These are phyloP conservation scores for Macaria notata DNA, from an alignment of 2,888 invertebrate genomes.

Conservation along the genomic window DNA sequence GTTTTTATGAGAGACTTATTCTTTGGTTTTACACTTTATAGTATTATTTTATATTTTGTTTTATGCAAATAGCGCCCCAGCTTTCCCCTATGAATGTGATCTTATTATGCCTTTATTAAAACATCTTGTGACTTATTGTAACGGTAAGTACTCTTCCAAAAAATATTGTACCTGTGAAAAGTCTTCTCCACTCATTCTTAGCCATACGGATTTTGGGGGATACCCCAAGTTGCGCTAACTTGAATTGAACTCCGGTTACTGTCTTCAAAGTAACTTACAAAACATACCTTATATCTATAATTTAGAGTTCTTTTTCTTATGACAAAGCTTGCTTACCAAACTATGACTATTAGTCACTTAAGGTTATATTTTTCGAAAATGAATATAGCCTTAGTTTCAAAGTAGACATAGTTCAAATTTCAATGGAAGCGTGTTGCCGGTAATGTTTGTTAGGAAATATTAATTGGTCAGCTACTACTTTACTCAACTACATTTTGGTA, in stretches of 20 bases:
- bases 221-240: slow-evolving; percentile 76
- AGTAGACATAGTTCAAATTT: too few species aligned
- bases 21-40: too few species aligned
- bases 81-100: too few species aligned
- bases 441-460: too few species aligned
- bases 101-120: too few species aligned
- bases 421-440: too few species aligned
- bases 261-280: slow-evolving; percentile 23
- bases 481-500: too few species aligned
- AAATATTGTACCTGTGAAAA: slow-evolving; percentile 19
- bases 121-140: slow-evolving; percentile 3
- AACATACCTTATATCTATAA: slow-evolving; percentile 36
- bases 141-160: too few species aligned
- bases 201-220: slow-evolving; percentile 57
- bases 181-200: slow-evolving; percentile 47
- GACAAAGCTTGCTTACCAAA: slow-evolving; percentile 26
- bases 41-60: too few species aligned
- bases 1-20: too few species aligned
- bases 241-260: slow-evolving; percentile 59
- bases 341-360: slow-evolving; percentile 31
- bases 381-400: slow-evolving; percentile 19
- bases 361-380: slow-evolving; percentile 30
- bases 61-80: too few species aligned
- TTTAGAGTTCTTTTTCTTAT: slow-evolving; percentile 37
- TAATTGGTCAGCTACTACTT: too few species aligned